A percentile compares a stretch with the other conserved stretches of the same genome.
Conservation (phyloP, 2,888 invertebrate species). For the Sarcophaga caerulescens region DNA sequence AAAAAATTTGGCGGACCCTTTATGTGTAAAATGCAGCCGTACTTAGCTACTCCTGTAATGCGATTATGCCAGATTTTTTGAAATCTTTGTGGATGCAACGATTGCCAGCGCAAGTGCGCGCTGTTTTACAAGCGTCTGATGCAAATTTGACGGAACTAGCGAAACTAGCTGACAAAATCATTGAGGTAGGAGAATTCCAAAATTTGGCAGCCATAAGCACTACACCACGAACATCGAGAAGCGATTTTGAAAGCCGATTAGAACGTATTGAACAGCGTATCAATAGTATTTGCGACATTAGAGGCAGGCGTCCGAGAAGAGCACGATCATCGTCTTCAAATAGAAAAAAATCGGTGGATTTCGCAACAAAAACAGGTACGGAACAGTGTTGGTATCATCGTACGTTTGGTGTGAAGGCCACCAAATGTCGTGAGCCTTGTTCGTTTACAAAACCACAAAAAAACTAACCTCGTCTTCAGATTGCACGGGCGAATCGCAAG, state of each 20-base stretch:
- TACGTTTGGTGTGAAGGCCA: slow-evolving; percentile 29
- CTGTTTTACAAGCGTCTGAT: slow-evolving; percentile 51
- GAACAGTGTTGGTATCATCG: slow-evolving; percentile 48
- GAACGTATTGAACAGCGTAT: neutral
- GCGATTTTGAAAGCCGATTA: neutral
- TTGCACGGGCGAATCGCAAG: neutral
- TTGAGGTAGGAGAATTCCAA: neutral
- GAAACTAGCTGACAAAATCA: too few species aligned
- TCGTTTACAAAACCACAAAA: neutral
- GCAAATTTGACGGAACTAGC: slow-evolving; percentile 11
- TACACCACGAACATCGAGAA: neutral
- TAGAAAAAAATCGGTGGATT: neutral
- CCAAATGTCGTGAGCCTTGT: slow-evolving; percentile 53
- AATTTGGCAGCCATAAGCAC: neutral
- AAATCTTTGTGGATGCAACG: slow-evolving; percentile 7
- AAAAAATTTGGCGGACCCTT: too few species aligned
- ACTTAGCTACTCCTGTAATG: too few species aligned
- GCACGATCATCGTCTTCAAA: neutral
- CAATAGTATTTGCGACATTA: too few species aligned
- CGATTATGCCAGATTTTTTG: slow-evolving; percentile 50
- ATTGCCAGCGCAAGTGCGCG: neutral
- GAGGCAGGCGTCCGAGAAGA: neutral
- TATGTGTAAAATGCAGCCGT: too few species aligned
- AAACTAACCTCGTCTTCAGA: neutral
- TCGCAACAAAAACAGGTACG: neutral